Evolutionary conservation across 2,888 invertebrate genomes (phyloP), one percentile per base, ranked within the genome.

Genomic region (Aspidiotus destructor): DNA sequence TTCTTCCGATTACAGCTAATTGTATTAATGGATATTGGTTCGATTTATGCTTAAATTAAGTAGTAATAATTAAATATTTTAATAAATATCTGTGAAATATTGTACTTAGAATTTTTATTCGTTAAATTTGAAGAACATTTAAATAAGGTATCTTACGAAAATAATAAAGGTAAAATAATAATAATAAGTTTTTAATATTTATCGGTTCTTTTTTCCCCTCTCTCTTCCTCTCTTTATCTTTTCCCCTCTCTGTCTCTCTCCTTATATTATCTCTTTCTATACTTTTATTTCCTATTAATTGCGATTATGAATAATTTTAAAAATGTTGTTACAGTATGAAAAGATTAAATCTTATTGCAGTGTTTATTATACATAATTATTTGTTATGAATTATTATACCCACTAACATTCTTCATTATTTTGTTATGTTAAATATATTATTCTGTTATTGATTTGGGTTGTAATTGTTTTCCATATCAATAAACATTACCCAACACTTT

Each of bases 371-470:
- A 58, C 6, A 28, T 6, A 16, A 16, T 2, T 11, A 58, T 58
- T 58, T 17, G 16, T 58, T 28, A 11, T 28, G 7, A 40, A 28
- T 58, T 58, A 28, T 58, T 54, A 54, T 54, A 54, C 17, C 28
- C 28, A 28, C 28, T 54, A 54, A 55, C 2, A 58, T 10, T 58
- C 58, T 8, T 58, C 40, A 58, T 28, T 58, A 58, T 40, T 58
- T 67, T 67, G 67, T 67, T 67, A 67, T 52, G 67, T 67, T 67
- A 42, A 67, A 58, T 67, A 67, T 60, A 67, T 28, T 65, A 67
- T 60, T 60, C 67, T 67, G 67, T 67, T 67, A 67, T 60, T 60
- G 60, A 67, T 42, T 44, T 48, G 1, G 1, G 5, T 28, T 28
- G 28, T 28, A 28, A 28, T 28, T 28, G 5, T 28, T 28, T 28